A percentile compares a stretch with the other conserved stretches of the same genome.
phyloP scores from a whole-genome alignment of 2,797 vertebrate species.

The Anguilla pacifica region DNA sequence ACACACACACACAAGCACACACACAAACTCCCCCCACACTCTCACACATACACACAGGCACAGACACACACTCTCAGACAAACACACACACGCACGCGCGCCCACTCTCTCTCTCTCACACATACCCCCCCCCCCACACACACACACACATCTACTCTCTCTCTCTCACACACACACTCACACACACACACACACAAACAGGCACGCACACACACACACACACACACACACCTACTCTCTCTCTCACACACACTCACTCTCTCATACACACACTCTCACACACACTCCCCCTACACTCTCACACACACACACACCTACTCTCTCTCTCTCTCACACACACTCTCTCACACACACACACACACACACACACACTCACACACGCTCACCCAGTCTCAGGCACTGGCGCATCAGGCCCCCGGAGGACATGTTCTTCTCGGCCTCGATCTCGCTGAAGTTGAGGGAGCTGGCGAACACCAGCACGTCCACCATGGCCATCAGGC shows the following conservation, averaged over 20 bases:
- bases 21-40: no score
- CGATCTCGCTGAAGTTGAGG: conserved; percentile 98
- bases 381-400: conserved; percentile 29
- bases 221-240: not conserved
- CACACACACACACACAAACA: not conserved
- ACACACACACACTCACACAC: conserved; percentile 29
- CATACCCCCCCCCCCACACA: no score
- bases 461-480: conserved; percentile 97
- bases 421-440: conserved; percentile 99
- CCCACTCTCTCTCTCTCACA: not conserved
- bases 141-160: not conserved
- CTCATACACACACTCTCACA: not conserved
- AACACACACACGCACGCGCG: no score
- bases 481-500: conserved; percentile 97
- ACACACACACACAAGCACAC: not conserved
- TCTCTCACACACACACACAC: conserved; percentile 10
- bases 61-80: not conserved
- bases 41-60: not conserved
- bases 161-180: not conserved
- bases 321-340: conserved; percentile 8
- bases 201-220: not conserved
- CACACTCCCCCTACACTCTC: not conserved
- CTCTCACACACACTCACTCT: not conserved
- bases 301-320: not conserved
- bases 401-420: conserved; percentile 97